Conservation (phyloP, 2,797 vertebrate genomes). For the Karalla daura region DNA sequence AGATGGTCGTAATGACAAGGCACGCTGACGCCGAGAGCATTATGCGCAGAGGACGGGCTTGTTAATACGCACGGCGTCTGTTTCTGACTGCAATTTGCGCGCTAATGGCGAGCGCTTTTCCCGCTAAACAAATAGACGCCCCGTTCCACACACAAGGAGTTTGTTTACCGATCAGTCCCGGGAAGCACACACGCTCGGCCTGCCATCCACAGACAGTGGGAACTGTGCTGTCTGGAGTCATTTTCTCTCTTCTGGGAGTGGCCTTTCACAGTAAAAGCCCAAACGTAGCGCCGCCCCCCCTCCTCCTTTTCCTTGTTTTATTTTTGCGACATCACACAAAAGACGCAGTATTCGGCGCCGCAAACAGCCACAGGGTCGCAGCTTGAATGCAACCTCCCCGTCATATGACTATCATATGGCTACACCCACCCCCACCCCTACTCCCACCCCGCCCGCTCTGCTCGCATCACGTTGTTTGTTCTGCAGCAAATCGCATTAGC, state of each 20-base stretch:
- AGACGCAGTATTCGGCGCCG: conserved; percentile 39
- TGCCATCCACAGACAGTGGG: conserved; percentile 7
- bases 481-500: conserved; percentile 58
- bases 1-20: conserved; percentile 75
- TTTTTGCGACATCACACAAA: conserved; percentile 41
- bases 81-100: conserved; percentile 74
- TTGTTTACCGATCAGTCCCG: conserved; percentile 77
- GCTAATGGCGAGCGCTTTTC: conserved; percentile 69
- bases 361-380: conserved; percentile 14
- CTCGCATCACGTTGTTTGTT: conserved; percentile 47
- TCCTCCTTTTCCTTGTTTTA: not conserved
- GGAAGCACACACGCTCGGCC: conserved; percentile 19
- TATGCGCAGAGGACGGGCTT: conserved; percentile 62
- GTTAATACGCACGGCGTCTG: conserved; percentile 70
- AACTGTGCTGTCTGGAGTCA: too few relatives aligned
- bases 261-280: not conserved
- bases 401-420: conserved; percentile 64
- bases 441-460: too few relatives aligned
- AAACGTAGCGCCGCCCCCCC: not conserved
- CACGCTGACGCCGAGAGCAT: conserved; percentile 51
- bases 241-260: not conserved
- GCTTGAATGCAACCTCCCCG: conserved; percentile 12
- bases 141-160: conserved; percentile 55
- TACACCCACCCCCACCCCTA: not conserved
- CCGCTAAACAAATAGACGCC: conserved; percentile 72